Conservation (phyloP, 1,140 invertebrate genomes). For the Homalodisca vitripennis region DNA sequence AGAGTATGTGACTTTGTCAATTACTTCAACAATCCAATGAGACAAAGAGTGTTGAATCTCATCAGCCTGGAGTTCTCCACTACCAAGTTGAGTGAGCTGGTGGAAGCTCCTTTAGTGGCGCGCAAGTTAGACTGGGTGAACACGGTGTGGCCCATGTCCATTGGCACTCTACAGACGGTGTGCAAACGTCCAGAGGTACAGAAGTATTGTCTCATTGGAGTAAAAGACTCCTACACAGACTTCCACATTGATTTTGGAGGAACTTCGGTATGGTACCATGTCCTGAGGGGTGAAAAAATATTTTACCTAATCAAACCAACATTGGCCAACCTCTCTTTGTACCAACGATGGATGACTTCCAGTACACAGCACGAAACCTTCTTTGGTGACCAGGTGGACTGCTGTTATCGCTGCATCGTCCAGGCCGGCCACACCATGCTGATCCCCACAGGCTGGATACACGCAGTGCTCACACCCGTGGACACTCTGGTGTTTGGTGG, state of each 20-base stretch:
- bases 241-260: conserved; percentile 96
- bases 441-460: conserved; percentile 94
- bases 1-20: conserved; percentile 78
- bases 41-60: conserved; percentile 77
- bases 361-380: conserved; percentile 81
- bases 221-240: conserved; percentile 87
- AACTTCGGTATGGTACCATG: conserved; percentile 94
- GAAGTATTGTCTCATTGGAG: conserved; percentile 90
- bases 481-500: conserved; percentile 94
- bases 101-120: conserved; percentile 74
- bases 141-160: conserved; percentile 64
- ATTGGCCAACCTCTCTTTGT: conserved; percentile 72
- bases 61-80: conserved; percentile 88
- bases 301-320: conserved; percentile 88
- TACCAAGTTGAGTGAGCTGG: conserved; percentile 73
- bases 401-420: conserved; percentile 69
- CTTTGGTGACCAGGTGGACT: conserved; percentile 82
- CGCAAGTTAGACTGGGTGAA: conserved; percentile 81
- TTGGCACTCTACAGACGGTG: conserved; percentile 51
- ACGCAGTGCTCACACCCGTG: conserved; percentile 85
- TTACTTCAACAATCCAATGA: conserved; percentile 74
- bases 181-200: conserved; percentile 72
- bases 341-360: conserved; percentile 83
- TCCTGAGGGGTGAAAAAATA: conserved; percentile 83
- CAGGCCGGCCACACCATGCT: conserved; percentile 83